These are phyloP conservation scores for Tetranychus cinnabarinus DNA, from an alignment of 1,140 invertebrate genomes.

Conservation along the genomic window DNA sequence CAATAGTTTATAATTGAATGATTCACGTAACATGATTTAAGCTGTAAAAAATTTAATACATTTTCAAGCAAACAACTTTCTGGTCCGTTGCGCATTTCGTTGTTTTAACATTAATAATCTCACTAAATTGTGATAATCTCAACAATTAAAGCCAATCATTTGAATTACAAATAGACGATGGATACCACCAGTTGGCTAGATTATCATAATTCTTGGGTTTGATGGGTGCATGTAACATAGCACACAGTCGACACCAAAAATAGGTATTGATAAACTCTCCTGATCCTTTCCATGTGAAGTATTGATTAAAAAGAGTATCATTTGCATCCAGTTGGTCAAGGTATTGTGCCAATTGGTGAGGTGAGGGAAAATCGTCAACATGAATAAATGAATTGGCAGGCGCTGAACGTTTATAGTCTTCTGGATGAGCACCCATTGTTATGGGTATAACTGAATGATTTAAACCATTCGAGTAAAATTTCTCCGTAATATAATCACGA, in stretches of 20 bases:
- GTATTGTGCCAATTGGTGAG: constrained; percentile 59
- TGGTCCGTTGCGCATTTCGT: too few relatives aligned
- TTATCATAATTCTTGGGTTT: constrained; percentile 18
- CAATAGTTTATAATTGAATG: too few relatives aligned
- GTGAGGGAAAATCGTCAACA: constrained; percentile 71
- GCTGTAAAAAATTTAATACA: too few relatives aligned
- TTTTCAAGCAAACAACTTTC: too few relatives aligned
- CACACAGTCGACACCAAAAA: constrained; percentile 83
- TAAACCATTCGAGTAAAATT: constrained; percentile 80
- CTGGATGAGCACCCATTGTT: constrained; percentile 69
- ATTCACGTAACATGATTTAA: too few relatives aligned
- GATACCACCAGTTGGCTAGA: not conserved
- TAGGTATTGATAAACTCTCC: constrained; percentile 48
- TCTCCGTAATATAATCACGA: constrained; percentile 86
- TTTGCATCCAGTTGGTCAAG: constrained; percentile 56
- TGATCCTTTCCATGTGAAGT: constrained; percentile 69
- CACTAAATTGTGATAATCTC: too few relatives aligned
- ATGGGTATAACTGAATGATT: constrained; percentile 47
- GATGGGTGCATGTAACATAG: constrained; percentile 50
- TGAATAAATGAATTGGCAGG: constrained; percentile 75
- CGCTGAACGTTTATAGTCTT: constrained; percentile 62
- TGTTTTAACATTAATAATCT: too few relatives aligned
- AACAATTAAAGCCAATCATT: not conserved
- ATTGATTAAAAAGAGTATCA: constrained; percentile 68
- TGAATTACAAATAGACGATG: not conserved